Conservation (phyloP, 2,888 invertebrate species). For the Dione vanillae region DNA sequence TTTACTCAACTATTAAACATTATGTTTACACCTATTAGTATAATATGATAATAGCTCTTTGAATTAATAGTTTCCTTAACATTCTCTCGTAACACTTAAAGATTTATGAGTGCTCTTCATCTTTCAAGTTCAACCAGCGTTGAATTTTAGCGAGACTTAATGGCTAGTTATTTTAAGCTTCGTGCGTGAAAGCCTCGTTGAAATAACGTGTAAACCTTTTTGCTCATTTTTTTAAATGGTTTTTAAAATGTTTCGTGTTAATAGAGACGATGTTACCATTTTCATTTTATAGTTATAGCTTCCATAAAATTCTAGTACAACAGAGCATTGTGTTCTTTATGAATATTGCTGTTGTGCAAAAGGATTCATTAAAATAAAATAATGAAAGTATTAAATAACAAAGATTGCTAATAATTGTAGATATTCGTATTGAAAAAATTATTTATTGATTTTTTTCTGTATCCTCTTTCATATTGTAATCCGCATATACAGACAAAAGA, state of each 20-base stretch:
- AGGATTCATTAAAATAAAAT: neutral
- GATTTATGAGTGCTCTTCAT: slow-evolving; percentile 31
- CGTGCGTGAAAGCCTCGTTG: slow-evolving; percentile 20
- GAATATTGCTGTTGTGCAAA: slow-evolving; percentile 4
- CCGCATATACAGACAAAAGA: too few species aligned
- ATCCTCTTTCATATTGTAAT: too few species aligned
- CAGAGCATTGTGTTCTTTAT: slow-evolving; percentile 15
- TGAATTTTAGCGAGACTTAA: slow-evolving; percentile 25
- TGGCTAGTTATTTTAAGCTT: slow-evolving; percentile 22
- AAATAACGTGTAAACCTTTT: slow-evolving; percentile 11
- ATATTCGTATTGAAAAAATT: neutral
- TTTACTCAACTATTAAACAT: neutral
- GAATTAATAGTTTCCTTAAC: slow-evolving; percentile 25
- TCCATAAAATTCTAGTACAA: slow-evolving; percentile 16
- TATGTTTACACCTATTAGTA: slow-evolving; percentile 5
- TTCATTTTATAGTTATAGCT: slow-evolving; percentile 27
- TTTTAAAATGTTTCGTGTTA: slow-evolving; percentile 17
- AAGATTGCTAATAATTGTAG: neutral
- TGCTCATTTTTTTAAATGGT: slow-evolving; percentile 11
- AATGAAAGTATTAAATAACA: neutral
- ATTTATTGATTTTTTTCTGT: neutral
- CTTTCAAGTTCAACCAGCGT: slow-evolving; percentile 32
- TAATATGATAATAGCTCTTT: slow-evolving; percentile 19
- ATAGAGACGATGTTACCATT: slow-evolving; percentile 22
- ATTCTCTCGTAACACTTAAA: slow-evolving; percentile 25